Evolutionary conservation across 2,797 vertebrate species (phyloP).

Genomic region (Artibeus jamaicensis): DNA sequence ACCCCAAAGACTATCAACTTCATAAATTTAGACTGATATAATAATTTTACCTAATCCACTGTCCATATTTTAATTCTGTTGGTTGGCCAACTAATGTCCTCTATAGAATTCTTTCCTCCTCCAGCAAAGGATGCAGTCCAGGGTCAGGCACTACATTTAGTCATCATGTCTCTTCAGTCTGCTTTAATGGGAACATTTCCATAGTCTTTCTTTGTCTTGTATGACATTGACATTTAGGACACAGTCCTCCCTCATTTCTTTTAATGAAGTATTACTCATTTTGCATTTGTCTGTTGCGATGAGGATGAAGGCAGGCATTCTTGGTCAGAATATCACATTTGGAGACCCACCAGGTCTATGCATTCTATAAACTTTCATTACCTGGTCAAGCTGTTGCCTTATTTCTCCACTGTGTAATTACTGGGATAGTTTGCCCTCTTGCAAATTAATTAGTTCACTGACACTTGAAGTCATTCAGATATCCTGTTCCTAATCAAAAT

Average conservation of each 20-base stretch:
- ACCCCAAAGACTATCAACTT: constrained; percentile 8
- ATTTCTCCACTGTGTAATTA: neutral
- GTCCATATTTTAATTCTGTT: neutral
- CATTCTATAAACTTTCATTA: neutral
- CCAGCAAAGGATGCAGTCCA: neutral
- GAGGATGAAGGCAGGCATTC: neutral
- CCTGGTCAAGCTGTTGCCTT: neutral
- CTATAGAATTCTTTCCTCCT: neutral
- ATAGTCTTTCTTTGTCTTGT: neutral
- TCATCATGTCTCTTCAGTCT: neutral
- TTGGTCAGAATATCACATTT: neutral
- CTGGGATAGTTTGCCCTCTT: neutral
- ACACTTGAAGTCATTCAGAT: neutral
- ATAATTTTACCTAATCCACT: neutral
- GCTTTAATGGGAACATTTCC: neutral
- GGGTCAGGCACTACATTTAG: neutral
- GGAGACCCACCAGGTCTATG: neutral
- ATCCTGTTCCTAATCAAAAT: constrained; percentile 29
- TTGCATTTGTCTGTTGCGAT: constrained; percentile 6
- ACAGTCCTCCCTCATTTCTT: neutral
- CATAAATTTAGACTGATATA: neutral
- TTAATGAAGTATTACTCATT: constrained; percentile 21
- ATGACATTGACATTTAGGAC: neutral
- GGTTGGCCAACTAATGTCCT: neutral
- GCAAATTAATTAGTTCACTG: neutral